Evolutionary conservation across 2,888 invertebrate genomes (phyloP).

Genomic region (Synanthedon andrenaeformis): DNA sequence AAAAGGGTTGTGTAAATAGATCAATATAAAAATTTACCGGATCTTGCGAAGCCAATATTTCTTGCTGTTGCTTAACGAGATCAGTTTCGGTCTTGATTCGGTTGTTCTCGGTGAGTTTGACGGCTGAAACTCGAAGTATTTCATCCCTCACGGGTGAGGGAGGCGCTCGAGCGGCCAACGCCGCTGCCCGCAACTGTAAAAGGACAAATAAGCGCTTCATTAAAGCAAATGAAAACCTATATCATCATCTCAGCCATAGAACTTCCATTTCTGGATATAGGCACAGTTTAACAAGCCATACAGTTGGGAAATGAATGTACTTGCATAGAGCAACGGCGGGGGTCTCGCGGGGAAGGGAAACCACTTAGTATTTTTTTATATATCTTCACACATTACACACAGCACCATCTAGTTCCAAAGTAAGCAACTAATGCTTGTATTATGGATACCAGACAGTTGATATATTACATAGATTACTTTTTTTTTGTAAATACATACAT

Average conservation of each 20-base stretch:
- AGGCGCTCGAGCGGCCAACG: slow-evolving; percentile 48
- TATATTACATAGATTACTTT: too few species aligned
- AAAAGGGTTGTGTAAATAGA: not conserved
- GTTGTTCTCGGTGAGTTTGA: slow-evolving; percentile 68
- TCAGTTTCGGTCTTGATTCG: slow-evolving; percentile 70
- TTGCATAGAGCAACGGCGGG: too few species aligned
- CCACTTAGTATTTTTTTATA: too few species aligned
- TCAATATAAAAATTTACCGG: slow-evolving; percentile 29
- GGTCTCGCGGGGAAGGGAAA: too few species aligned
- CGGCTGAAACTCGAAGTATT: slow-evolving; percentile 54
- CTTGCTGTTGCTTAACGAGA: slow-evolving; percentile 70
- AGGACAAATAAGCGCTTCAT: not conserved
- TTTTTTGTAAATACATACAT: too few species aligned
- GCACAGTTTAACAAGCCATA: too few species aligned
- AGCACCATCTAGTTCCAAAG: too few species aligned
- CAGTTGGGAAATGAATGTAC: too few species aligned
- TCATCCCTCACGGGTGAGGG: slow-evolving; percentile 57
- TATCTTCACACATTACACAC: too few species aligned
- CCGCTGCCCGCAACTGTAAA: slow-evolving; percentile 42
- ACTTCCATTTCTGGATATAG: too few species aligned
- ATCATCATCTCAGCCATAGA: not conserved
- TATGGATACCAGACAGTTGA: too few species aligned
- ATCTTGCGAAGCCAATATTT: slow-evolving; percentile 62
- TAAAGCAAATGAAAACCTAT: not conserved
- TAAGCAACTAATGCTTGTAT: too few species aligned